phyloP scores from a whole-genome alignment of 2,113 vertebrate genomes.

The Perca fluviatilis region DNA sequence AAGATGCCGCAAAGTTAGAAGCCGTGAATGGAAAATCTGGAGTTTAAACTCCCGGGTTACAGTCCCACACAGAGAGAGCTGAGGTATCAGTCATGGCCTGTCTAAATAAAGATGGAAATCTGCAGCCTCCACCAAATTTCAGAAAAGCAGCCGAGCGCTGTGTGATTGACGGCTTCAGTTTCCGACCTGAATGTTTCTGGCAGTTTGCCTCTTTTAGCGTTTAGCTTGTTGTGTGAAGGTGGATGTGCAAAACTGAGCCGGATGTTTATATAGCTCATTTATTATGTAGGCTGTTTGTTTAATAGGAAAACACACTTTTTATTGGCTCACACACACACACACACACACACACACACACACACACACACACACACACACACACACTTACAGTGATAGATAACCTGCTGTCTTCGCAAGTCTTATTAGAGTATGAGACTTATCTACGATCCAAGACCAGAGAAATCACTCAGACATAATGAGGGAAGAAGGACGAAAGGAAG shows the following conservation, averaged over 20 bases:
- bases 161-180: constrained; percentile 38
- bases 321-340: neutral
- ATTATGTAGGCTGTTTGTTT: constrained; percentile 36
- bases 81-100: neutral
- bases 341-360: constrained; percentile 19
- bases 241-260: constrained; percentile 5
- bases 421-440: constrained; percentile 29
- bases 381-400: constrained; percentile 17
- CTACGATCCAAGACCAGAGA: constrained; percentile 14
- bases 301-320: constrained; percentile 33
- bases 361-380: constrained; percentile 8
- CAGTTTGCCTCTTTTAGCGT: constrained; percentile 32
- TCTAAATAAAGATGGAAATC: neutral
- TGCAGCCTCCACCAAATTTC: constrained; percentile 25
- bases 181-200: constrained; percentile 4
- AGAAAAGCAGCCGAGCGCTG: neutral
- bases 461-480: constrained; percentile 4
- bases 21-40: neutral
- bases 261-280: constrained; percentile 35
- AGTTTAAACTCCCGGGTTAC: neutral
- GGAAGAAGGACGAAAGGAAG: neutral
- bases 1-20: neutral
- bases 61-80: neutral
- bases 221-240: constrained; percentile 43
- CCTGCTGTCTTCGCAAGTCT: neutral